Percentiles rank a stretch among this genome's conserved stretches.
These are phyloP conservation scores for Pseudomugil gertrudae DNA, from an alignment of 2,797 vertebrate species.

Conservation along the genomic window DNA sequence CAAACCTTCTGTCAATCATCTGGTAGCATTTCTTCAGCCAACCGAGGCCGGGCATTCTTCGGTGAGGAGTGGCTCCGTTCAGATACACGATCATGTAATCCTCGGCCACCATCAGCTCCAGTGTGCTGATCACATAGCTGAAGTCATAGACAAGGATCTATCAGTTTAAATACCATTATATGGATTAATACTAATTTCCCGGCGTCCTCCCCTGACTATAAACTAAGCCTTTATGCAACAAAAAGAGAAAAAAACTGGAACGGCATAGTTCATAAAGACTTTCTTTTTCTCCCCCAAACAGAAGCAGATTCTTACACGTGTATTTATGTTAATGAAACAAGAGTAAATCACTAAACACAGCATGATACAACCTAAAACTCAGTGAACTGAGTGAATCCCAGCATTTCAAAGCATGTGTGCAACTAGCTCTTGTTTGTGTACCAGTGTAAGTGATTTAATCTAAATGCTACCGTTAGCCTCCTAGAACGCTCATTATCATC, in stretches of 20 bases:
- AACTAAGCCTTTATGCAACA: background rate
- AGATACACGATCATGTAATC: conserved; percentile 98
- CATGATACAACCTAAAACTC: background rate
- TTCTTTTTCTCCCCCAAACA: background rate
- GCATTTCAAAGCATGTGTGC: background rate
- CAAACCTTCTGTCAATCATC: conserved; percentile 95
- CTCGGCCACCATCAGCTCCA: conserved; percentile 98
- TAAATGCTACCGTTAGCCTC: background rate
- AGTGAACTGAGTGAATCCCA: background rate
- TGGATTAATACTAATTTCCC: background rate
- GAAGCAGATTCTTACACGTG: background rate
- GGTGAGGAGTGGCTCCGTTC: conserved; percentile 96
- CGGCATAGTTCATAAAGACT: background rate
- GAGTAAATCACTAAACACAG: background rate
- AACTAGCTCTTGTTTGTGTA: background rate
- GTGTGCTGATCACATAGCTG: conserved; percentile 97
- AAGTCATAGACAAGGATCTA: conserved; percentile 1
- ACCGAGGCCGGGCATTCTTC: conserved; percentile 94
- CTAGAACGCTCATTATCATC: background rate
- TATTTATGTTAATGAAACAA: background rate
- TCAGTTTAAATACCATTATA: background rate
- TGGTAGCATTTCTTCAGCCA: conserved; percentile 99
- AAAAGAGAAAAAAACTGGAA: background rate
- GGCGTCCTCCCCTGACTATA: background rate
- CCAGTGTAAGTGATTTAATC: background rate